Evolutionary conservation across 2,113 vertebrate genomes (phyloP), one percentile per base, ranked within the genome.

Genomic region (Gadus chalcogrammus): DNA sequence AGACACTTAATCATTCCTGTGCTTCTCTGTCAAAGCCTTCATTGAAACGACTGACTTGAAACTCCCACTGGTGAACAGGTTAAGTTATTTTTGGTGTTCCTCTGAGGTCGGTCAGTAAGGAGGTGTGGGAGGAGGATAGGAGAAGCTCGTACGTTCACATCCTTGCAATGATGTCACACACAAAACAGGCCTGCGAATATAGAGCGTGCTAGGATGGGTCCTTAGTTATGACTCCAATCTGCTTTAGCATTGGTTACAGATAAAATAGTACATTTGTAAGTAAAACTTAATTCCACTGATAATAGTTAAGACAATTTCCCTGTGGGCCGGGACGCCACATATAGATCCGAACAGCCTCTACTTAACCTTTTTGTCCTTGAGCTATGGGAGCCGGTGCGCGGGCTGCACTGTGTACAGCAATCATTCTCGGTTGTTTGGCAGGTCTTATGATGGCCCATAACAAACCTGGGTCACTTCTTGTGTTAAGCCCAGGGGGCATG

Each of bases 41-140:
- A 17, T 67, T 81, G 81, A 83, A 87, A 85, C 75, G 72, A 87
- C 84, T 82, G 79, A 80, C 76, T 87, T 85, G 77, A 88, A 83
- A 83, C 86, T 91, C 90, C 86, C 87, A 79, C 84, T 73, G 88
- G 84, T 86, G 86, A 91, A 86, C 83, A 82, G 87, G 85, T 90
- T 84, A 82, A 89, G 91, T 89, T 92, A 91, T 91, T 92, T 91
- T 90, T 84, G 87, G 89, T 84, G 77, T 77, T 83, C 84, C 90
- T 88, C 78, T 73, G 88, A 91, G 90, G 88, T 89, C 84, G 89
- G 88, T 84, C 87, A 88, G 80, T 85, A 79, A 72, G 78, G 79
- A 74, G 77, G 62, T 79, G 78, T 78, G 79, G 83, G 72, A 80
- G 75, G 70, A 20, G 59, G 73, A 60, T 55, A 72, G 63, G 65